Evolutionary conservation across 2,888 invertebrate genomes (phyloP), one percentile per base, ranked within the genome.

Genomic region (Cryptophagus acutangulus): DNA sequence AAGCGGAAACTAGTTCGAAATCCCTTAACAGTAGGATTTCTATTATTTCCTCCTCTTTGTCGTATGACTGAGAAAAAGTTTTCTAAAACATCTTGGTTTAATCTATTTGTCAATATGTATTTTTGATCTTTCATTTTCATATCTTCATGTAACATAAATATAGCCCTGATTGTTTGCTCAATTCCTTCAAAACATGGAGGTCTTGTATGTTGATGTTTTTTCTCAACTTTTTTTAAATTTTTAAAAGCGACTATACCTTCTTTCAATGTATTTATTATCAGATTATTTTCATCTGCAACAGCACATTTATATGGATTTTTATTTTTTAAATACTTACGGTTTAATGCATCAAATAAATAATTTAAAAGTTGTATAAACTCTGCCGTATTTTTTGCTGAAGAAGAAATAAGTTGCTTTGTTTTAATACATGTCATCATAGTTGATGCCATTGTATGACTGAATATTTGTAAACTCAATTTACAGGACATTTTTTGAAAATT

Each of bases 41-140:
- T 40, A 33, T 51, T 49, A 25, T 41, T 46, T 2, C 51, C 48
- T 17, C 41, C 43, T 40, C 43, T 42, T n/a, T 46, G 42, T 17
- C 51, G 34, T 33, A 41, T 49, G 10, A 49, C 46, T 14, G 44
- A 46, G 41, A 53, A 53, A 26, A 43, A 39, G 42, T 51, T 47
- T 44, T 51, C 46, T n/a, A 48, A 36, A 1, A 47, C 48, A 41
- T 52, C 49, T 38, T 52, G 52, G 37, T 48, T 48, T 20, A 50
- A 31, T 28, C 46, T 16, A 38, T 46, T 38, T 2, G 46, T 52
- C 13, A 45, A 46, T 36, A 52, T 10, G 41, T 43, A 52, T 35
- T 47, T 40, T 13, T 46, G 35, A 26, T 34, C 41, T 18, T 38
- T 33, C 33, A 39, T 10, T 36, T 45, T 38, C 48, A 51, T 46